Evolutionary conservation across 2,113 vertebrate species (phyloP).

Genomic region (Odontophorus gujanensis): DNA sequence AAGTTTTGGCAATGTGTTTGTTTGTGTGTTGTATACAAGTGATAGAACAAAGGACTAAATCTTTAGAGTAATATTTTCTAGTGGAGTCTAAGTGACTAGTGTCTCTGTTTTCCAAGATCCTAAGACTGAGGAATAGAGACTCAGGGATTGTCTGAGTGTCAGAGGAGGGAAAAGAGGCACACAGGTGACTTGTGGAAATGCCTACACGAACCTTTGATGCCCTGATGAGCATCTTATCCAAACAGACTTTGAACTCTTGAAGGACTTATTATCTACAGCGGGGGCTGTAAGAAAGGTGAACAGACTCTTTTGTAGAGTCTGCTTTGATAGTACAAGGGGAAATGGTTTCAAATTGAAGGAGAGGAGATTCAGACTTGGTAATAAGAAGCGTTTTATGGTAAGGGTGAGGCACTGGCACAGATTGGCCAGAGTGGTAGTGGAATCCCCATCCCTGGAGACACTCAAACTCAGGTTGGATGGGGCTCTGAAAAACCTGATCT

Average conservation of each 20-base stretch:
- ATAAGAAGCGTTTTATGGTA: too few relatives aligned
- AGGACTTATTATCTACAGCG: not conserved
- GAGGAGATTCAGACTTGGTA: too few relatives aligned
- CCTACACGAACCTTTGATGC: not conserved
- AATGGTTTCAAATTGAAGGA: too few relatives aligned
- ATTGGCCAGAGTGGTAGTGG: too few relatives aligned
- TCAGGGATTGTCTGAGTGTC: not conserved
- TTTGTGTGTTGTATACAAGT: not conserved
- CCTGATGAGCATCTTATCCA: not conserved
- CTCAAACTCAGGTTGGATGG: too few relatives aligned
- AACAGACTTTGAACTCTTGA: not conserved
- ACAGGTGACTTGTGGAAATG: not conserved
- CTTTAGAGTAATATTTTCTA: not conserved
- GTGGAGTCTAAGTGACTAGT: too few relatives aligned
- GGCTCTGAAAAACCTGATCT: too few relatives aligned
- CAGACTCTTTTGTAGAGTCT: too few relatives aligned
- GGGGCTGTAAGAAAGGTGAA: too few relatives aligned
- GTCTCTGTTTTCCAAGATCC: not conserved
- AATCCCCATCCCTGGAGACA: too few relatives aligned
- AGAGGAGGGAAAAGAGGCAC: not conserved
- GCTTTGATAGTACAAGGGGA: too few relatives aligned
- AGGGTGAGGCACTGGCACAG: too few relatives aligned
- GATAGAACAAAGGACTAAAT: not conserved
- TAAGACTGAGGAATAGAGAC: not conserved
- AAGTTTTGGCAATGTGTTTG: not conserved